These are phyloP conservation scores for Euplagia quadripunctaria DNA, from an alignment of 2,888 invertebrate species.

Conservation along the genomic window DNA sequence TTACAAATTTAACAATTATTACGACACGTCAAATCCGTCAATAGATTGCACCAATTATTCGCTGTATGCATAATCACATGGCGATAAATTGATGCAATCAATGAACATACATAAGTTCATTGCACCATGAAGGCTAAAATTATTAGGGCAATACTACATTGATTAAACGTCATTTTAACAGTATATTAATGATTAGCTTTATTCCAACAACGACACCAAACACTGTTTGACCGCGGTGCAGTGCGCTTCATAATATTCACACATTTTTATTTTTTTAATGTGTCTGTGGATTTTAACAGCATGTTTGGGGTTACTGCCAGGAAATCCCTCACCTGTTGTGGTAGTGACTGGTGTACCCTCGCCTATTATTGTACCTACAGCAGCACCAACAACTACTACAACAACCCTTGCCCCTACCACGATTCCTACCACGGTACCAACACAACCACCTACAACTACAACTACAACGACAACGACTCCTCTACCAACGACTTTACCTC, in stretches of 20 bases:
- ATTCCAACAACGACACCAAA: conserved; percentile 58
- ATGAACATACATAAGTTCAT: conserved; percentile 13
- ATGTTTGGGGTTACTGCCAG: conserved; percentile 79
- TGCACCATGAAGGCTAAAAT: conserved; percentile 15
- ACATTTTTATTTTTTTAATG: conserved; percentile 57
- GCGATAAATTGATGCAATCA: conserved; percentile 15
- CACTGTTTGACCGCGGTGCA: conserved; percentile 44
- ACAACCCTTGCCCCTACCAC: conserved; percentile 32
- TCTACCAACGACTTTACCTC: background rate
- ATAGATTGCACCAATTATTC: conserved; percentile 8
- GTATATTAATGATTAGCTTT: conserved; percentile 60
- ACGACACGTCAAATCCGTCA: conserved; percentile 3
- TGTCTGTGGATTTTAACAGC: conserved; percentile 84
- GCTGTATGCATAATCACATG: background rate
- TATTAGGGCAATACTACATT: conserved; percentile 6
- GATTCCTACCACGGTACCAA: conserved; percentile 25
- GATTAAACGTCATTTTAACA: conserved; percentile 3
- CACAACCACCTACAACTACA: conserved; percentile 5
- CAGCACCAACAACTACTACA: conserved; percentile 57
- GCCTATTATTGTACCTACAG: conserved; percentile 77
- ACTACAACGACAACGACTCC: background rate
- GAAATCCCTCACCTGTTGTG: conserved; percentile 69
- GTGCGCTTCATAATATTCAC: conserved; percentile 15
- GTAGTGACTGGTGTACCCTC: conserved; percentile 78
- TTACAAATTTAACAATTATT: background rate